Percentiles rank a stretch among this genome's conserved stretches.
Conservation (phyloP, 2,797 vertebrate species). For the Mycteria americana region DNA sequence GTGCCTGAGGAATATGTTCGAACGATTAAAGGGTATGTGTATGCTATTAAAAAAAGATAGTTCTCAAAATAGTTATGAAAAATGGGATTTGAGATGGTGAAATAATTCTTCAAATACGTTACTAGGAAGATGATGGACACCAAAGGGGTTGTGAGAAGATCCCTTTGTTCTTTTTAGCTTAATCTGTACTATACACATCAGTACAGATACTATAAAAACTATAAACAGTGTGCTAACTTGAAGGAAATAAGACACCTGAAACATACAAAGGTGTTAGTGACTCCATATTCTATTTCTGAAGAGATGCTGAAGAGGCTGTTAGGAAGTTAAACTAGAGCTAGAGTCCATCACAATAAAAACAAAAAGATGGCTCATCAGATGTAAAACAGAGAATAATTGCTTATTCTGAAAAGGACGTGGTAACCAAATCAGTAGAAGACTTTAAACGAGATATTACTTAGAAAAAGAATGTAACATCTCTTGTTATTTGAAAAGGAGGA, state of each 20-base stretch:
- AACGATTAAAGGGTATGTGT: conserved; percentile 42
- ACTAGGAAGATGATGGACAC: background rate
- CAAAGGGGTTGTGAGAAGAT: background rate
- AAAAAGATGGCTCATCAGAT: background rate
- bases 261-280: background rate
- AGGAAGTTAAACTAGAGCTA: background rate
- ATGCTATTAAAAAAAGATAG: background rate
- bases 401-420: background rate
- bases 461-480: background rate
- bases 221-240: background rate
- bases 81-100: background rate
- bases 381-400: background rate
- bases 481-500: background rate
- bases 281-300: background rate
- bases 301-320: background rate
- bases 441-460: background rate
- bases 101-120: background rate
- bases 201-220: background rate
- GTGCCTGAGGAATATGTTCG: background rate
- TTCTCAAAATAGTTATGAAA: background rate
- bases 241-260: background rate
- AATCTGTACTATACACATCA: background rate
- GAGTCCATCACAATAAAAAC: background rate
- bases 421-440: background rate
- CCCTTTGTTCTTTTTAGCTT: background rate